Conservation (phyloP, 1,140 invertebrate genomes). For the Drosophila gunungcola region DNA sequence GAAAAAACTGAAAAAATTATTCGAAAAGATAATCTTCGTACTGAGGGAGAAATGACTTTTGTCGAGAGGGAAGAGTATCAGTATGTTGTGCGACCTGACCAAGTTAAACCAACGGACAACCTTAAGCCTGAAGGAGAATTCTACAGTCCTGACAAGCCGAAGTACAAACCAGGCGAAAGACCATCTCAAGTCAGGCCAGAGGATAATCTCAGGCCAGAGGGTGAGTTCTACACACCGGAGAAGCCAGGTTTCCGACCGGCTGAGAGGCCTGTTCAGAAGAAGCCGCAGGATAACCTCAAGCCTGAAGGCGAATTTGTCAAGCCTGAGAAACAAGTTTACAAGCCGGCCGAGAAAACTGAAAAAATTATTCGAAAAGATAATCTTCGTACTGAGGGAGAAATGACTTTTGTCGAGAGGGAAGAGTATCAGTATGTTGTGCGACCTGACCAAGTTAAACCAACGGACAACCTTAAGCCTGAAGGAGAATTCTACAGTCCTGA, state of each 20-base stretch:
- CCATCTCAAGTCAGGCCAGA: constrained; percentile 82
- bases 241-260: constrained; percentile 71
- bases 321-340: constrained; percentile 82
- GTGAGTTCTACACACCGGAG: constrained; percentile 61
- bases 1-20: constrained; percentile 86
- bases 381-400: too few species aligned
- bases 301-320: constrained; percentile 4
- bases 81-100: constrained; percentile 86
- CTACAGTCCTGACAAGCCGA: constrained; percentile 78
- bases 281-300: constrained; percentile 63
- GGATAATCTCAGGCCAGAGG: constrained; percentile 65
- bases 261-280: constrained; percentile 57
- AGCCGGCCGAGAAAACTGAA: constrained; percentile 68
- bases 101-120: constrained; percentile 88
- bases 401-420: too few species aligned
- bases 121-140: constrained; percentile 86
- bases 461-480: too few species aligned
- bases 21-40: constrained; percentile 87
- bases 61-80: constrained; percentile 84
- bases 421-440: too few species aligned
- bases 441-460: too few species aligned
- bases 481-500: too few species aligned
- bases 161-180: constrained; percentile 85
- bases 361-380: too few species aligned
- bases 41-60: constrained; percentile 87